Evolutionary conservation across 2,113 vertebrate genomes (phyloP).

Genomic region (Sinocyclocheilus anshuiensis): DNA sequence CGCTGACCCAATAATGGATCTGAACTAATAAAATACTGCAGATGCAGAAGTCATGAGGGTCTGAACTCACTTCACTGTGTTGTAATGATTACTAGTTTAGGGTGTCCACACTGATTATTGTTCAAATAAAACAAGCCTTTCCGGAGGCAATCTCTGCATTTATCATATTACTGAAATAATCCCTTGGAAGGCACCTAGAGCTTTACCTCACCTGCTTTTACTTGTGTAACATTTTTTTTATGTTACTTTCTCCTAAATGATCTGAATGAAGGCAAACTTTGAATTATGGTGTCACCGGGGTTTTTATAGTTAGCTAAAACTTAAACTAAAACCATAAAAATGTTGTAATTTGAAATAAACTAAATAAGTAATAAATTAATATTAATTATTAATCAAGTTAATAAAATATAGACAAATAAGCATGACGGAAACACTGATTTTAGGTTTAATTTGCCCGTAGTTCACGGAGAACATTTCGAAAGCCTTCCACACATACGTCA

Average conservation of each 20-base stretch:
- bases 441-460: conserved; percentile 65
- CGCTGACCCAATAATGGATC: conserved; percentile 30
- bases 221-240: not conserved
- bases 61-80: not conserved
- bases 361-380: no score
- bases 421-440: not conserved
- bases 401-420: no score
- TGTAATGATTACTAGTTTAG: conserved; percentile 14
- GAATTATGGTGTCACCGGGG: not conserved
- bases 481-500: conserved; percentile 81
- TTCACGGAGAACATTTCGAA: conserved; percentile 77
- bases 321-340: no score
- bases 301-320: no score
- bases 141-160: not conserved
- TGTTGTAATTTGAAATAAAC: no score
- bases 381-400: no score
- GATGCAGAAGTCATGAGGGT: conserved; percentile 15
- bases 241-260: not conserved
- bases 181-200: not conserved
- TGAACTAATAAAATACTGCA: conserved; percentile 27
- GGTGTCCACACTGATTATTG: not conserved
- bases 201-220: not conserved
- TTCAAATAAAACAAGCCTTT: not conserved
- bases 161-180: not conserved
- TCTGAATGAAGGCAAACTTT: not conserved